phyloP scores from a whole-genome alignment of 2,113 vertebrate genomes.

The Suricata suricatta region DNA sequence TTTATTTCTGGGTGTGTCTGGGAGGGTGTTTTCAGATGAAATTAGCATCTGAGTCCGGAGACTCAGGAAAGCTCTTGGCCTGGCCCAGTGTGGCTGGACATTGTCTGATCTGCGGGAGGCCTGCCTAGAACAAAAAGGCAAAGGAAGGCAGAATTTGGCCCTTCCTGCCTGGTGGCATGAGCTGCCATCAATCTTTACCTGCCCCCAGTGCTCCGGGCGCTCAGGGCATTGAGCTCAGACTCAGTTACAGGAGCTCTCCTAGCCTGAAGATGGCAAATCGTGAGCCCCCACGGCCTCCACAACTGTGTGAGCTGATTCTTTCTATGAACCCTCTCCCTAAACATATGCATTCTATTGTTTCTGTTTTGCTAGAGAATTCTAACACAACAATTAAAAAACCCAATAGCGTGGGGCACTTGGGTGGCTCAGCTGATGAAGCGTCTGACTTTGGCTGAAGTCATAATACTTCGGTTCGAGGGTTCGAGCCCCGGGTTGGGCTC shows the following conservation, averaged over 20 bases:
- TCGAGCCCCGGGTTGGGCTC: no score
- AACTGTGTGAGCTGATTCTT: neutral
- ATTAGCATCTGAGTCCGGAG: neutral
- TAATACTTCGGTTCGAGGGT: no score
- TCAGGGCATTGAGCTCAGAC: neutral
- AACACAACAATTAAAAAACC: neutral
- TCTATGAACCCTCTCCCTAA: neutral
- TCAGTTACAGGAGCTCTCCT: neutral
- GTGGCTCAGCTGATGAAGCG: no score
- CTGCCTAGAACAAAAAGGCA: neutral
- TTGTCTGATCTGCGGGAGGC: rapidly evolving
- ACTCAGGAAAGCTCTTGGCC: neutral
- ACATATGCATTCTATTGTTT: neutral
- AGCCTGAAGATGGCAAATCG: neutral
- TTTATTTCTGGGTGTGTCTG: neutral
- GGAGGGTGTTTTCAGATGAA: neutral
- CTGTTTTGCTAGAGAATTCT: neutral
- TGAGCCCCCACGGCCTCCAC: neutral
- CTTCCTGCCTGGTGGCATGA: neutral
- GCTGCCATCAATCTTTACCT: neutral
- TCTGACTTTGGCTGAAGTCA: no score
- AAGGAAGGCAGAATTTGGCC: neutral
- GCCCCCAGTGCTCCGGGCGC: neutral
- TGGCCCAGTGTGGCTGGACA: neutral
- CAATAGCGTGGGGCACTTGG: neutral